These are phyloP conservation scores for Chloroceryle inda DNA, from an alignment of 2,797 vertebrate genomes.

Conservation along the genomic window DNA sequence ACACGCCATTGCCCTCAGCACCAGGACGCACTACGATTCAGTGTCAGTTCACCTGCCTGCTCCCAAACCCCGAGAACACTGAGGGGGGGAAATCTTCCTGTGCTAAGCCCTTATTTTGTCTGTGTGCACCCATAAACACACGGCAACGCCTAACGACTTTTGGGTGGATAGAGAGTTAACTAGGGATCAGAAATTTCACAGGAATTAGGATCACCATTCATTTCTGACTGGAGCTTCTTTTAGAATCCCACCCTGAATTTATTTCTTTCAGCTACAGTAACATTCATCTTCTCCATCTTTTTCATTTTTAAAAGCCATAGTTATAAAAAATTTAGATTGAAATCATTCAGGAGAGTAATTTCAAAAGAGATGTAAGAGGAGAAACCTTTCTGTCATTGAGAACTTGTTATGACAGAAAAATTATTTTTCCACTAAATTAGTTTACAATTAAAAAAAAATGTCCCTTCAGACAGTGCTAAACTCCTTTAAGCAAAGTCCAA, in stretches of 20 bases:
- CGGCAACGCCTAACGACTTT: neutral
- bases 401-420: constrained; percentile 54
- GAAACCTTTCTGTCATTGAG: constrained; percentile 22
- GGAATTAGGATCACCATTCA: neutral
- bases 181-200: neutral
- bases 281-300: neutral
- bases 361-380: constrained; percentile 48
- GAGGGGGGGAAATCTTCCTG: neutral
- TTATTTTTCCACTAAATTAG: constrained; percentile 46
- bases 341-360: constrained; percentile 53
- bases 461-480: constrained; percentile 55
- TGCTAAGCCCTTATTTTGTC: neutral
- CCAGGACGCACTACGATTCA: neutral
- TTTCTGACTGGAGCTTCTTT: neutral
- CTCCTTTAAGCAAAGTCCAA: constrained; percentile 49
- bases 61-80: neutral
- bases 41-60: neutral
- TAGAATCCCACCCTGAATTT: constrained; percentile 27
- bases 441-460: constrained; percentile 23
- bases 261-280: constrained; percentile 39
- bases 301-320: constrained; percentile 65
- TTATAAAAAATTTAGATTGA: constrained; percentile 64
- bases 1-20: neutral
- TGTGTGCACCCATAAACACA: neutral
- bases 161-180: neutral